phyloP scores from a whole-genome alignment of 2,888 invertebrate genomes.

The Agrenia bidenticulata region DNA sequence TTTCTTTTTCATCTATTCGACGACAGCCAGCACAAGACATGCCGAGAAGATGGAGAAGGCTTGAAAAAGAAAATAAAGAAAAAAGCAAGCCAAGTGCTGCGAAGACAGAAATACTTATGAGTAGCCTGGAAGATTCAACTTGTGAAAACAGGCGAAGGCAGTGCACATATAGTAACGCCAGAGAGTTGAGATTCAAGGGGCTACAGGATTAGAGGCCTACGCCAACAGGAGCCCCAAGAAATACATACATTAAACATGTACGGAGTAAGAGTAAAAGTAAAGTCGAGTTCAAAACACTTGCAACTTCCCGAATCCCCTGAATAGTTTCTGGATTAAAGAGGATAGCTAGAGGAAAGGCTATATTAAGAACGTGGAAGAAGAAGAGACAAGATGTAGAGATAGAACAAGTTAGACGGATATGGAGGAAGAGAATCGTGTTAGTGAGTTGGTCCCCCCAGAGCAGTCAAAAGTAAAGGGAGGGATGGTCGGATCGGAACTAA shows the following conservation, averaged over 20 bases:
- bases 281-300: background rate
- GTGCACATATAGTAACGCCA: background rate
- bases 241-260: slow-evolving; percentile 12
- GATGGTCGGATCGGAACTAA: background rate
- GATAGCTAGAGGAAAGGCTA: slow-evolving; percentile 2
- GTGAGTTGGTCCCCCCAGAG: slow-evolving; percentile 17
- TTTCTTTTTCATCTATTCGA: slow-evolving; percentile 11
- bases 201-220: background rate
- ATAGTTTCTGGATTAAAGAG: slow-evolving; percentile 11
- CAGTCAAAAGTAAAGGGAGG: slow-evolving; percentile 19
- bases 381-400: slow-evolving; percentile 9
- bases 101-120: slow-evolving; percentile 24
- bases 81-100: slow-evolving; percentile 19
- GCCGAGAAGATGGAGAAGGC: slow-evolving; percentile 1
- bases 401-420: background rate
- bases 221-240: slow-evolving; percentile 6
- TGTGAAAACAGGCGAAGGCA: background rate
- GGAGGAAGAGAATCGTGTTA: slow-evolving; percentile 6
- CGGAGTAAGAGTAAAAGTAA: background rate
- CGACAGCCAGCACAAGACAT: slow-evolving; percentile 15
- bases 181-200: background rate
- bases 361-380: slow-evolving; percentile 15
- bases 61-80: slow-evolving; percentile 17
- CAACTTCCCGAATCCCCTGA: slow-evolving; percentile 2
- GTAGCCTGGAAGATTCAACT: background rate